Percentiles rank a stretch among this genome's conserved stretches.
phyloP scores from a whole-genome alignment of 2,113 vertebrate species.

The Pterocles orientalis region DNA sequence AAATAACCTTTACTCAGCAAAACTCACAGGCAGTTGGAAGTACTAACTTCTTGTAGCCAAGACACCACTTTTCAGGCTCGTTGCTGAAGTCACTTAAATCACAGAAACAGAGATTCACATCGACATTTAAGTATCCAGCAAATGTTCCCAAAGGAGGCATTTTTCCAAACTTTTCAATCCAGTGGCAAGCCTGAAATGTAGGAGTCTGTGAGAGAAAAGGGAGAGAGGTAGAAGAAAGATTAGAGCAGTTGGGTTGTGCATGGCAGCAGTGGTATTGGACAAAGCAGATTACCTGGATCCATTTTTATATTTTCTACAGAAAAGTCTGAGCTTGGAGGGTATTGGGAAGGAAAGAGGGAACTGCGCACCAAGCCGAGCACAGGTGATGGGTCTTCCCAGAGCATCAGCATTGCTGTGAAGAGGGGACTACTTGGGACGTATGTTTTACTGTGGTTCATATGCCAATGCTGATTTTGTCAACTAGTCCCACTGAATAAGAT shows the following conservation, averaged over 20 bases:
- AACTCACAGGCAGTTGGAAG: neutral
- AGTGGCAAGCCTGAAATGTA: neutral
- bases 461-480: neutral
- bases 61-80: neutral
- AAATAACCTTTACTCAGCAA: neutral
- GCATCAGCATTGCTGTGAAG: accelerated
- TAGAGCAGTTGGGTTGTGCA: neutral
- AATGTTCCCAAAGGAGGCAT: neutral
- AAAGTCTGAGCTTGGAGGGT: neutral
- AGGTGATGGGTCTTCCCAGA: neutral
- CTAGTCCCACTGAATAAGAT: neutral
- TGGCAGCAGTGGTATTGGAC: neutral
- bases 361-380: neutral
- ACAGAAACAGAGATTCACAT: neutral
- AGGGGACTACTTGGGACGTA: no score
- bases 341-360: neutral
- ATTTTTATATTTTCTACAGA: neutral
- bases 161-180: neutral
- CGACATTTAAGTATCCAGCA: neutral
- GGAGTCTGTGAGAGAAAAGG: neutral
- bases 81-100: neutral
- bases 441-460: neutral
- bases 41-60: neutral
- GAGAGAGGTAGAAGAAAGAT: neutral
- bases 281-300: neutral